Evolutionary conservation across 2,888 invertebrate species (phyloP).

Genomic region (Malthinus flaveolus): DNA sequence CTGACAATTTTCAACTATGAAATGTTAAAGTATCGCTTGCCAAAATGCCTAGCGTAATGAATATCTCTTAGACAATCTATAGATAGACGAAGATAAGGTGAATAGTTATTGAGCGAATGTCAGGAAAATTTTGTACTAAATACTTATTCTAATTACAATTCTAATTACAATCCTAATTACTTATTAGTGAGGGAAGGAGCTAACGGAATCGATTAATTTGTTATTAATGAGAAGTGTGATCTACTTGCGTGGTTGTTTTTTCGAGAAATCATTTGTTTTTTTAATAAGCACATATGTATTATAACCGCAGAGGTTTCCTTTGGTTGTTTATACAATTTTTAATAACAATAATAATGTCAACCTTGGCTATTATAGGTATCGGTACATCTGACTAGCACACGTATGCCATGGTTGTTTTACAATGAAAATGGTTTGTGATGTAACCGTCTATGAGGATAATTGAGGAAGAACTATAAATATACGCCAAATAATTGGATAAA

Average conservation of each 20-base stretch:
- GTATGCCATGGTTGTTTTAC: neutral
- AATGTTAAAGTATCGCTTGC: conserved; percentile 19
- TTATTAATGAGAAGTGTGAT: too few species aligned
- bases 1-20: conserved; percentile 34
- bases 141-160: too few species aligned
- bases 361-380: neutral
- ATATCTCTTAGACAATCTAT: conserved; percentile 29
- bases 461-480: too few species aligned
- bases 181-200: too few species aligned
- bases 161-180: too few species aligned
- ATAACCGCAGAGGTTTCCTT: conserved; percentile 1
- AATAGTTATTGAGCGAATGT: conserved; percentile 8
- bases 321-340: neutral
- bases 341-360: conserved; percentile 2
- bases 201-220: too few species aligned
- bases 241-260: too few species aligned
- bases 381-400: neutral
- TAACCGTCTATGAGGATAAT: neutral
- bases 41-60: conserved; percentile 25
- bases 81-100: conserved; percentile 28
- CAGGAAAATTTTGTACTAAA: neutral
- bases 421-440: neutral
- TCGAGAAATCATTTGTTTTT: too few species aligned
- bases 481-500: too few species aligned
- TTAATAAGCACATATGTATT: neutral